These are phyloP conservation scores for Dolichomitus sp. DNA, from an alignment of 2,888 invertebrate genomes.

Conservation along the genomic window DNA sequence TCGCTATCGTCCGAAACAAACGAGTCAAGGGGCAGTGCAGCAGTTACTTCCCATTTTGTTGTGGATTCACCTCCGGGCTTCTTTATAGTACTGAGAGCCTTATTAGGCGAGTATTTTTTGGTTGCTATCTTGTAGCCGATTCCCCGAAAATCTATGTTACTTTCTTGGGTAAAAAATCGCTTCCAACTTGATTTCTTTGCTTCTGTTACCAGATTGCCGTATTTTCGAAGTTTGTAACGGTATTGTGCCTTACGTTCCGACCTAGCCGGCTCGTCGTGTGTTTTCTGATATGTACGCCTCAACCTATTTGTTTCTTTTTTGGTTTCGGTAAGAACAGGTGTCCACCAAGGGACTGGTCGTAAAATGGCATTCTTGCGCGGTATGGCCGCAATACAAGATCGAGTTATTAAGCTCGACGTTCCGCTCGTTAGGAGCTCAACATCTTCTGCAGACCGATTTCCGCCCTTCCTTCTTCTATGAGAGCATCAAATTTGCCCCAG, in stretches of 20 bases:
- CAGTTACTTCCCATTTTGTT: neutral
- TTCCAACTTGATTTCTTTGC: slow-evolving; percentile 12
- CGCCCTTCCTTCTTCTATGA: neutral
- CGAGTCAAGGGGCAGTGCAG: neutral
- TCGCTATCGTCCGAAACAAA: neutral
- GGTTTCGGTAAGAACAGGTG: neutral
- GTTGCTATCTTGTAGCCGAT: neutral
- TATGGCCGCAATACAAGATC: neutral
- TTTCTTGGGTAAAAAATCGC: neutral
- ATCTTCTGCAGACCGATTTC: neutral
- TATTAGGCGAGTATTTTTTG: neutral
- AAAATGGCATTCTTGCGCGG: neutral
- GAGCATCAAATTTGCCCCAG: neutral
- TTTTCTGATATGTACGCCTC: neutral
- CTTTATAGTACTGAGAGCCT: neutral
- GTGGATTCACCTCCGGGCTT: neutral
- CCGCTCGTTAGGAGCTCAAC: neutral
- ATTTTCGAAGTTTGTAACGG: neutral
- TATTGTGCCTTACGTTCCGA: neutral
- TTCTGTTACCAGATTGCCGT: neutral
- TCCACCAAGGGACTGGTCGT: slow-evolving; percentile 1
- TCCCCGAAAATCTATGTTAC: neutral
- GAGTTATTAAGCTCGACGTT: neutral
- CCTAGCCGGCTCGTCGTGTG: neutral
- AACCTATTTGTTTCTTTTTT: neutral